A percentile compares a stretch with the other conserved stretches of the same genome.
phyloP scores from a whole-genome alignment of 2,113 vertebrate species.

The Sarotherodon lohbergeri region DNA sequence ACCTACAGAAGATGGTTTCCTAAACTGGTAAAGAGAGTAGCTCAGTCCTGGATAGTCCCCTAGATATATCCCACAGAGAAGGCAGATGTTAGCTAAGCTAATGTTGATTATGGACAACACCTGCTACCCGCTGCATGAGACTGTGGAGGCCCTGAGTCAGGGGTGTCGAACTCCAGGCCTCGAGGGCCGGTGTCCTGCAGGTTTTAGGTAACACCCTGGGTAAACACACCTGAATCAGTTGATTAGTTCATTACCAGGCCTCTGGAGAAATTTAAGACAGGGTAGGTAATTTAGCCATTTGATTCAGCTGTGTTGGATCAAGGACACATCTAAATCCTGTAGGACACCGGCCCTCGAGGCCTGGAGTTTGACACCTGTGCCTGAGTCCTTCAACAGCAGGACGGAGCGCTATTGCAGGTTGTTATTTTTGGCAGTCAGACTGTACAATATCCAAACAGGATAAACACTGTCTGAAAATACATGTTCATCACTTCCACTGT shows the following conservation, averaged over 20 bases:
- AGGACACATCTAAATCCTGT: too few species aligned
- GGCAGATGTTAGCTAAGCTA: not conserved
- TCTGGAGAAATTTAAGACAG: too few species aligned
- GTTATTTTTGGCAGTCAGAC: not conserved
- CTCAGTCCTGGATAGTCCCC: not conserved
- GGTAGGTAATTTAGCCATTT: too few species aligned
- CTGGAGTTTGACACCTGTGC: too few species aligned
- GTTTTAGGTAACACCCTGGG: too few species aligned
- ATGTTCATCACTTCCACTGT: not conserved
- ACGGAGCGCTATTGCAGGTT: not conserved
- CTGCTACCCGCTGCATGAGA: not conserved
- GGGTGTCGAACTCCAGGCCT: too few species aligned
- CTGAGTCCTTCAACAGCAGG: not conserved
- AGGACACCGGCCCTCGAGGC: too few species aligned
- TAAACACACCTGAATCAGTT: too few species aligned
- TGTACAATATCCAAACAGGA: not conserved
- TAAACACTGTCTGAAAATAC: not conserved
- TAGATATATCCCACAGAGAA: not conserved
- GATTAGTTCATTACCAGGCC: too few species aligned
- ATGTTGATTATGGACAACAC: not conserved
- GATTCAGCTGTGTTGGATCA: too few species aligned
- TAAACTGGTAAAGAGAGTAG: not conserved
- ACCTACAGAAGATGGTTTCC: not conserved
- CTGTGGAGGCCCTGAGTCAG: not conserved
- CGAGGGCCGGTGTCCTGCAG: too few species aligned